Percentiles rank a stretch among this genome's conserved stretches.
phyloP scores from a whole-genome alignment of 2,113 vertebrate species.

The Phycodurus eques region DNA sequence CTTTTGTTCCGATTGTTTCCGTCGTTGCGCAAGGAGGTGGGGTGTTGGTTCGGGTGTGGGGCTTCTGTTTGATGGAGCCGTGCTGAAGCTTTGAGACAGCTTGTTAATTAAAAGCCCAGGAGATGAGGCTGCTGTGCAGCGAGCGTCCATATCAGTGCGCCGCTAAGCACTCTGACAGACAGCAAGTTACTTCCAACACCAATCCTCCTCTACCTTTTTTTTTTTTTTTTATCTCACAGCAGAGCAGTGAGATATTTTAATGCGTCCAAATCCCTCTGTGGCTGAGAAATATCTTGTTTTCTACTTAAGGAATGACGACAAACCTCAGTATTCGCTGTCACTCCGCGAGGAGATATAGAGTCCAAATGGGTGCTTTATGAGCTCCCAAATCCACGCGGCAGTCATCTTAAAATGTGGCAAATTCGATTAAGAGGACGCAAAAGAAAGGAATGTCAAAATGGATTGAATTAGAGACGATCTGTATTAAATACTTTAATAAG shows the following conservation, averaged over 20 bases:
- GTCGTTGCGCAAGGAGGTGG: neutral
- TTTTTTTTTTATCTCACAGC: slow-evolving; percentile 52
- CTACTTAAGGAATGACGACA: slow-evolving; percentile 67
- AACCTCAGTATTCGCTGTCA: slow-evolving; percentile 61
- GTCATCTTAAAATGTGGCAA: slow-evolving; percentile 62
- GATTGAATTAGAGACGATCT: slow-evolving; percentile 64
- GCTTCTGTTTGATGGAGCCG: slow-evolving; percentile 72
- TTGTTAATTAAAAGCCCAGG: slow-evolving; percentile 79
- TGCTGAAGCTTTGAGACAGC: slow-evolving; percentile 73
- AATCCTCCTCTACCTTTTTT: slow-evolving; percentile 58
- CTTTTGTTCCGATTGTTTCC: neutral
- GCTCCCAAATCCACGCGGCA: slow-evolving; percentile 54
- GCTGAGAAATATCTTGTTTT: slow-evolving; percentile 68
- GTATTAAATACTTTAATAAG: slow-evolving; percentile 52
- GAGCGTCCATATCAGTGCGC: slow-evolving; percentile 76
- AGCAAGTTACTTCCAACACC: slow-evolving; percentile 72
- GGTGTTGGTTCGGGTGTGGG: slow-evolving; percentile 9
- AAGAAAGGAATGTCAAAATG: slow-evolving; percentile 56
- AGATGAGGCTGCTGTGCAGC: slow-evolving; percentile 75
- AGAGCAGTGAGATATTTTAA: slow-evolving; percentile 69
- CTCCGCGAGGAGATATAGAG: slow-evolving; percentile 40
- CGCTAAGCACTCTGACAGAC: slow-evolving; percentile 81
- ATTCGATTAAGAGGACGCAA: slow-evolving; percentile 66
- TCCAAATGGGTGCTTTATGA: slow-evolving; percentile 61
- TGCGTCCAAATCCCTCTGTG: slow-evolving; percentile 71